phyloP scores from a whole-genome alignment of 2,888 invertebrate genomes.

The Eretmocerus hayati region DNA sequence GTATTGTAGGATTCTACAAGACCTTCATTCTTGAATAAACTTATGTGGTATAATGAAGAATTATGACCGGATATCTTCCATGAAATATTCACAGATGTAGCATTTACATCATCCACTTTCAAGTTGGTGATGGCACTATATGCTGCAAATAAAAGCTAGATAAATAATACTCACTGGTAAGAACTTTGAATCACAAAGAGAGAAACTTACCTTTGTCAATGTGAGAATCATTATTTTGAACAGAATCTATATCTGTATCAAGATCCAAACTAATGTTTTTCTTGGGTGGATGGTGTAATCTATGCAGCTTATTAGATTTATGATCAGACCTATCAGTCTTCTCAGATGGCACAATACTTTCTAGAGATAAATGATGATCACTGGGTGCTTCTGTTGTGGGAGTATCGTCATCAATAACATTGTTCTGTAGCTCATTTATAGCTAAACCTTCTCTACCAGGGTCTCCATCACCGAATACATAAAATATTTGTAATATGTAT shows the following conservation, averaged over 20 bases:
- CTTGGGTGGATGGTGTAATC: too few species aligned
- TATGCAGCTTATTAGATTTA: too few species aligned
- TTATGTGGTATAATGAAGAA: conserved; percentile 2
- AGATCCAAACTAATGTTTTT: too few species aligned
- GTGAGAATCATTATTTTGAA: not conserved
- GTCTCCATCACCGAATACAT: conserved; percentile 23
- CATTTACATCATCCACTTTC: not conserved
- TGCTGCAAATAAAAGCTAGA: not conserved
- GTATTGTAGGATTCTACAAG: not conserved
- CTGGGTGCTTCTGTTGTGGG: not conserved
- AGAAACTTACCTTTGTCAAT: too few species aligned
- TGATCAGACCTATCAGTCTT: too few species aligned
- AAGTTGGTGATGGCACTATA: conserved; percentile 1
- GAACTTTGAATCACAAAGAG: too few species aligned
- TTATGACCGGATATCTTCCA: conserved; percentile 11
- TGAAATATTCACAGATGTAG: conserved; percentile 10
- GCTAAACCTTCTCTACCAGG: conserved; percentile 6
- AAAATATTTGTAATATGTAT: conserved; percentile 23
- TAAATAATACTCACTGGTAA: too few species aligned
- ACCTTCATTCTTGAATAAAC: not conserved
- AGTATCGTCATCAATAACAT: conserved; percentile 10
- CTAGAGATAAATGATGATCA: not conserved
- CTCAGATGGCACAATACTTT: not conserved
- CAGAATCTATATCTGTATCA: not conserved
- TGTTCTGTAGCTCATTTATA: not conserved